Base-by-base conservation (phyloP, 2,113 vertebrate species). In the Sinocyclocheilus maitianheensis region DNA sequence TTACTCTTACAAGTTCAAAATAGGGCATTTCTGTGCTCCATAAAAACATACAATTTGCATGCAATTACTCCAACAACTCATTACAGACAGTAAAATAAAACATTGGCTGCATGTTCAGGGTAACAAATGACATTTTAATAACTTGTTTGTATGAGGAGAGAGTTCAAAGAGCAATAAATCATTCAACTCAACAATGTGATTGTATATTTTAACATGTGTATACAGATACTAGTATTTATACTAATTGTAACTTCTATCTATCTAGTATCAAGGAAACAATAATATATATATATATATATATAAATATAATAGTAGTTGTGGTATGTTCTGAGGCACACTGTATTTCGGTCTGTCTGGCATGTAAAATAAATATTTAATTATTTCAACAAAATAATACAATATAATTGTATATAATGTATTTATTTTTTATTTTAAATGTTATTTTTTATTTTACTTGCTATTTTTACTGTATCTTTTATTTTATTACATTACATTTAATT, bases 31-130 rank as follows among this genome's bases (percentile, higher is more conserved):
- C 62, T 55, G 6, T 13, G 53, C 0, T 55, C 20, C 14, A 37
- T 8, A 13, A 55, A 77, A 63, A 85, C 62, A 40, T 46, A 53
- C 30, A 43, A 71, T 85, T 79, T 71, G 22, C 48, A 30, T 79
- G 34, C 53, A 72, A 55, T 58, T 71, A 13, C 43, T n/a, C 12
- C 43, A 85, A 85, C 76, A 30, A 4, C 1, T 40, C 13, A 60
- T 85, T 79, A 60, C 48, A 0, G 63, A 30, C 34, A 26, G n/a
- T 30, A 79, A 43, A 71, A 30, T n/a, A 60, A 13, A 51, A 51
- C 48, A 51, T 13, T 13, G 48, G 48, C 48, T 51, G 48, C 48
- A 55, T 60, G 55, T 8, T 22, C 8, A 11, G 7, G n/a, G 58
- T n/a, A 62, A 10, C 22, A 62, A n/a, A n/a, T 62, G 9, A 3